Conservation (phyloP, 1,140 invertebrate genomes). For the Sipha flava region DNA sequence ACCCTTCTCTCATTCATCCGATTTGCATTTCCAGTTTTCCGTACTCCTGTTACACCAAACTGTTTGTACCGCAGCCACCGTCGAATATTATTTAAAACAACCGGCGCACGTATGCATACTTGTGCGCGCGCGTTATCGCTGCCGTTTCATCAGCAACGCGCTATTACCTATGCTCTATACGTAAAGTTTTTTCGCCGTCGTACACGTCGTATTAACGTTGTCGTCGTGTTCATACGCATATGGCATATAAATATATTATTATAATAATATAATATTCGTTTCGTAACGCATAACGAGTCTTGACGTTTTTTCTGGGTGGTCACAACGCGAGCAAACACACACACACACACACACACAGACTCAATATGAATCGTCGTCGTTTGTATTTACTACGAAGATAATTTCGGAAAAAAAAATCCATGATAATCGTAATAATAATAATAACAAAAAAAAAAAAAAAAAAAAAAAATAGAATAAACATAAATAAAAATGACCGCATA, state of each 20-base stretch:
- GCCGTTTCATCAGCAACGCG: neutral
- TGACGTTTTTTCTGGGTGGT: slow-evolving; percentile 26
- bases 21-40: too few species aligned
- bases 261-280: neutral
- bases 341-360: neutral
- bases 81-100: too few species aligned
- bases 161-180: too few species aligned
- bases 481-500: neutral
- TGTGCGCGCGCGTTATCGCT: neutral
- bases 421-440: neutral
- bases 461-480: neutral
- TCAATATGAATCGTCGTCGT: neutral
- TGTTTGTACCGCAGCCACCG: too few species aligned
- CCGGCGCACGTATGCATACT: too few species aligned
- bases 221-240: neutral
- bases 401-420: neutral
- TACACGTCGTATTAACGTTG: neutral
- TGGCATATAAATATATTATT: neutral
- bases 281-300: slow-evolving; percentile 24
- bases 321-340: neutral
- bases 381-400: neutral
- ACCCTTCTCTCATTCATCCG: too few species aligned
- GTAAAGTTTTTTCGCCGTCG: too few species aligned
- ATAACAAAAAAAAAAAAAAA: neutral
- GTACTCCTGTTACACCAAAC: too few species aligned